These are phyloP conservation scores for Chiloscyllium punctatum DNA, from an alignment of 2,797 vertebrate genomes.

Conservation along the genomic window DNA sequence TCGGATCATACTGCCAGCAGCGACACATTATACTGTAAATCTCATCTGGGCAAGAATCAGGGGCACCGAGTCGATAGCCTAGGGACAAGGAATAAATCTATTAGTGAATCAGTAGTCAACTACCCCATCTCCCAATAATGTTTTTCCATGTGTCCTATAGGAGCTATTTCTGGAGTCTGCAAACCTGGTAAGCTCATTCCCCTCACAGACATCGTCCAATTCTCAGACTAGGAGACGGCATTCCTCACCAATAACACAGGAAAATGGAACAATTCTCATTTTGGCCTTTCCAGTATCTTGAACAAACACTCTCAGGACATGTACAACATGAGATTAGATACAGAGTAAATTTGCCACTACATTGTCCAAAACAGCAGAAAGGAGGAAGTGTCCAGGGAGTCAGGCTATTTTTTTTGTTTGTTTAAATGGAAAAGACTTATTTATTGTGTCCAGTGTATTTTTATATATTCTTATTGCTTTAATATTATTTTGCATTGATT, in stretches of 20 bases:
- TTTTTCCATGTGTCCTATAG: neutral
- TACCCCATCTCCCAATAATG: neutral
- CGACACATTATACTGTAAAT: conserved; percentile 75
- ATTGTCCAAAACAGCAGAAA: neutral
- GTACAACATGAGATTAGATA: no score
- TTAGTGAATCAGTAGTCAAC: neutral
- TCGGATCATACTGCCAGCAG: conserved; percentile 83
- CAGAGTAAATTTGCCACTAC: neutral
- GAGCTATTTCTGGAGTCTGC: neutral
- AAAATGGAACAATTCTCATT: neutral
- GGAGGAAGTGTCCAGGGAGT: neutral
- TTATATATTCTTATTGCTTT: neutral
- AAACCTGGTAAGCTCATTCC: neutral
- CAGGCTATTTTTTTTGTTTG: neutral
- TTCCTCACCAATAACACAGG: neutral
- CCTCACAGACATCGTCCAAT: neutral
- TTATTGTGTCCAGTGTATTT: neutral
- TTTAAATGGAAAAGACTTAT: neutral
- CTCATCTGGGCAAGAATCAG: conserved; percentile 70
- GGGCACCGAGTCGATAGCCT: conserved; percentile 78
- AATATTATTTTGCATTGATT: accelerated
- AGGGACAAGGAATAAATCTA: conserved; percentile 26
- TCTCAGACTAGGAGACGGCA: neutral
- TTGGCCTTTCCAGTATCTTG: neutral
- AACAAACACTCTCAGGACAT: no score